Evolutionary conservation across 2,888 invertebrate genomes (phyloP), one percentile per base, ranked within the genome.

Genomic region (Ceramica pisi): DNA sequence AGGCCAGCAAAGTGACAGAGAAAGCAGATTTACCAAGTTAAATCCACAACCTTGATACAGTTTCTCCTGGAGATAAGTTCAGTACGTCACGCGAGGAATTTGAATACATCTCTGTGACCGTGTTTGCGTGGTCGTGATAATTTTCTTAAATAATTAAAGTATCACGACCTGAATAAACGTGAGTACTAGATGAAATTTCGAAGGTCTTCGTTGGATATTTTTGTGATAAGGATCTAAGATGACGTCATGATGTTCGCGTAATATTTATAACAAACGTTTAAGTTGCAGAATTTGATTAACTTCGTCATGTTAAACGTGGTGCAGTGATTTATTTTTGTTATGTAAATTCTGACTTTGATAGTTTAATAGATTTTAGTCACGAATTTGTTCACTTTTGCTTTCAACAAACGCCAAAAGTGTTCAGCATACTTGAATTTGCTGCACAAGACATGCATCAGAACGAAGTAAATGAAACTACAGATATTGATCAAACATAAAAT

Each of bases 141-240:
- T 84, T 88, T 85, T 77, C 59, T 73, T 81, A 80, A 87, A 85
- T 83, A 87, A 89, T 91, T 89, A 81, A 86, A 89, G 91, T 89
- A 90, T 88, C 89, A 86, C 83, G 67, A 72, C 67, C 77, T 81
- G 73, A 83, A 83, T 82, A 86, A 83, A 81, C 86, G 83, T 85
- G 86, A 82, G 82, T 64, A 69, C 69, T 72, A 73, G 67, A 80
- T 82, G 72, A 82, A 65, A 68, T 78, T 82, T 75, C 67, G 81
- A 86, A 86, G 87, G 85, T 78, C 75, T 78, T 68, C 31, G 23
- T 31, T 50, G 60, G 57, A 73, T 62, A 67, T 72, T 76, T 72
- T 73, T 71, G 44, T 64, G 69, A 83, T 78, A 78, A 78, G 55
- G 50, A 75, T 70, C 31, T 46, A 9, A 12, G 26, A 21, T 85